A percentile compares a stretch with the other conserved stretches of the same genome.
Conservation (phyloP, 2,113 vertebrate genomes). For the Heterotis niloticus region DNA sequence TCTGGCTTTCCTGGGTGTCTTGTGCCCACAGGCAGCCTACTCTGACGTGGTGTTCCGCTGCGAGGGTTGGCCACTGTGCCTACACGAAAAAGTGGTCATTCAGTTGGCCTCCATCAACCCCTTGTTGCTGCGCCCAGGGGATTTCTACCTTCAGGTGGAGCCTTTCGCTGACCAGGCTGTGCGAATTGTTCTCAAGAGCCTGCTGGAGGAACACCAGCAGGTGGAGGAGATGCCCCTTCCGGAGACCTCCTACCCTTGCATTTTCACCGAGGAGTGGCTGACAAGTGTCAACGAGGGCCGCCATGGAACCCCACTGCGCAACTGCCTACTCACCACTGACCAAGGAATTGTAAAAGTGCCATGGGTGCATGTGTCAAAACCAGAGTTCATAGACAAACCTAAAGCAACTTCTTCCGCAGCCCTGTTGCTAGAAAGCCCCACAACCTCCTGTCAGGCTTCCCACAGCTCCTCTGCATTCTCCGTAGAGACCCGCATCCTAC, state of each 20-base stretch:
- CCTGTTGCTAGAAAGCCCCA: constrained; percentile 29
- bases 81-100: constrained; percentile 72
- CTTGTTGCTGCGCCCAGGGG: constrained; percentile 68
- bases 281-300: constrained; percentile 64
- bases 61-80: constrained; percentile 88
- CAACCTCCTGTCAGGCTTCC: constrained; percentile 20
- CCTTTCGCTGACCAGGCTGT: constrained; percentile 69
- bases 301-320: constrained; percentile 58
- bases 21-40: constrained; percentile 69
- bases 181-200: constrained; percentile 71
- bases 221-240: constrained; percentile 71
- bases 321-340: constrained; percentile 74
- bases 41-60: constrained; percentile 72
- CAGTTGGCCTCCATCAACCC: constrained; percentile 75
- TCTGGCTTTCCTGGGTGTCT: no score
- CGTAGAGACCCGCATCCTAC: constrained; percentile 35
- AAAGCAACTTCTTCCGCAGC: constrained; percentile 44
- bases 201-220: constrained; percentile 64
- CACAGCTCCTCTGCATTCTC: constrained; percentile 29
- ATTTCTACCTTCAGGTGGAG: constrained; percentile 85
- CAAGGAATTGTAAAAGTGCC: constrained; percentile 68
- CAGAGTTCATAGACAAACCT: constrained; percentile 68
- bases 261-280: constrained; percentile 78
- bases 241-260: constrained; percentile 59
- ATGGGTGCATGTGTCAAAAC: constrained; percentile 73